Evolutionary conservation across 2,113 vertebrate genomes (phyloP).

Genomic region (Leucopsar rothschildi): DNA sequence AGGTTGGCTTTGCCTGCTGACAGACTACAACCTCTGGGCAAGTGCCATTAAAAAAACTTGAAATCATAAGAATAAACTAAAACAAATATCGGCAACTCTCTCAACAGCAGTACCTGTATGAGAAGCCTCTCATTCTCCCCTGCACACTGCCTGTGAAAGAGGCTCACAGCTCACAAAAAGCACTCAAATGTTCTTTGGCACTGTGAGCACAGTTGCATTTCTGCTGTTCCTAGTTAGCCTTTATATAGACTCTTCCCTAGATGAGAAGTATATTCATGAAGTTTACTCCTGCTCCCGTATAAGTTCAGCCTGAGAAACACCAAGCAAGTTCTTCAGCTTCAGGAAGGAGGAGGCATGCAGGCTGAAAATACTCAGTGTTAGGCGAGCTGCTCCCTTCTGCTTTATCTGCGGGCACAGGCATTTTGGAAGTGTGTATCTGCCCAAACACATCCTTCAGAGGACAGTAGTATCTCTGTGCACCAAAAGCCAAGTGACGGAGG

Average conservation of each 20-base stretch:
- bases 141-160: not conserved
- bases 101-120: not conserved
- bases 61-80: not conserved
- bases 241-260: not conserved
- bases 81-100: not conserved
- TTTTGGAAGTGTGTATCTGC: not conserved
- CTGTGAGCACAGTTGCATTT: not conserved
- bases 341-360: not conserved
- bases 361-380: not conserved
- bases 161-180: not conserved
- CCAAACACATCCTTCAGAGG: not conserved
- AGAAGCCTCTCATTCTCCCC: not conserved
- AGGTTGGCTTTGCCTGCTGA: not conserved
- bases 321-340: not conserved
- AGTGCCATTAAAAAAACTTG: not conserved
- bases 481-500: not conserved
- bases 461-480: not conserved
- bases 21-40: not conserved
- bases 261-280: not conserved
- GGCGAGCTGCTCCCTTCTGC: not conserved
- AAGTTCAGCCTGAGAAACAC: not conserved
- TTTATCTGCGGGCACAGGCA: slow-evolving; percentile 52
- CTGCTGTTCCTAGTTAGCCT: not conserved
- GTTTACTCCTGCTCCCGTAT: not conserved
- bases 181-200: not conserved